Evolutionary conservation across 2,797 vertebrate species (phyloP).

Genomic region (Alectoris magna): DNA sequence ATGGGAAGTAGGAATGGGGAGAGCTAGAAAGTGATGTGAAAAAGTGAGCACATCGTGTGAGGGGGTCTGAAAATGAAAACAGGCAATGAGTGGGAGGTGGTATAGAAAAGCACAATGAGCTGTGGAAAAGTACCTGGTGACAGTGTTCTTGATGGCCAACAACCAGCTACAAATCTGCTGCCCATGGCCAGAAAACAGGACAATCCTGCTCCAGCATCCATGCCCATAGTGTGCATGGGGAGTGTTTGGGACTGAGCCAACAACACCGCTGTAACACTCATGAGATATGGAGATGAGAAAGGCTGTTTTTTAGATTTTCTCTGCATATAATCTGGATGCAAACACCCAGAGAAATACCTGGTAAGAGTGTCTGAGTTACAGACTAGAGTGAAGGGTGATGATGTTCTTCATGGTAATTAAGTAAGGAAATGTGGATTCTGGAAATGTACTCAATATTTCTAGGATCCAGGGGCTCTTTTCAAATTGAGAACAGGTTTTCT

Average conservation of each 20-base stretch:
- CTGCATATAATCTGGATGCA: not conserved
- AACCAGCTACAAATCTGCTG: not conserved
- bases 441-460: not conserved
- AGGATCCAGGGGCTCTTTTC: not conserved
- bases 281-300: not conserved
- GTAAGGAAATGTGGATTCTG: not conserved
- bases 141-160: not conserved
- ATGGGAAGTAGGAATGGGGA: not conserved
- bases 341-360: not conserved
- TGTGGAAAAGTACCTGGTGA: not conserved
- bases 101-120: not conserved
- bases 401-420: not conserved
- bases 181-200: not conserved
- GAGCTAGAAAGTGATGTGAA: not conserved
- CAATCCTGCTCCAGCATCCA: not conserved
- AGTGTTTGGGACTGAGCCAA: not conserved
- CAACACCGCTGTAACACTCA: rapidly evolving
- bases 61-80: not conserved
- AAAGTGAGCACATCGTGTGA: not conserved
- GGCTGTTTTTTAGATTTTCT: not conserved
- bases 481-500: not conserved
- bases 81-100: not conserved
- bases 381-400: not conserved
- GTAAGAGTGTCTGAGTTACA: not conserved
- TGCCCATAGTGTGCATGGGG: not conserved